A percentile compares a stretch with the other conserved stretches of the same genome.
Conservation (phyloP, 2,888 invertebrate species). For the Pyrocoelia pectoralis region DNA sequence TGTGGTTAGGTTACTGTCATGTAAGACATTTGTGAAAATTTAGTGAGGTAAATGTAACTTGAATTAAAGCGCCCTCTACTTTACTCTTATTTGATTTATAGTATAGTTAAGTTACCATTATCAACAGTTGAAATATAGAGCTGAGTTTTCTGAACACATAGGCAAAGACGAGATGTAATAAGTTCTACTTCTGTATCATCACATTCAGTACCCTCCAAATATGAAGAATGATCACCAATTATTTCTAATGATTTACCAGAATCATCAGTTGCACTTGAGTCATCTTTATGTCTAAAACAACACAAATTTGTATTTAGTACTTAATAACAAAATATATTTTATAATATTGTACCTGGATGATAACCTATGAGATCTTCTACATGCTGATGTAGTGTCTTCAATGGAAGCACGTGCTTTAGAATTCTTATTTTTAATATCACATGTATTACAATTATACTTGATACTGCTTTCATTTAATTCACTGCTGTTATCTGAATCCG, state of each 20-base stretch:
- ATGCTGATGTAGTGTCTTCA: constrained; percentile 36
- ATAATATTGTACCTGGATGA: constrained; percentile 42
- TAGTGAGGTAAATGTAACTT: too few species aligned
- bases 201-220: constrained; percentile 46
- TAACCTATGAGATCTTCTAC: constrained; percentile 48
- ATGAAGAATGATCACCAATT: constrained; percentile 45
- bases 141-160: constrained; percentile 51
- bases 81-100: too few species aligned
- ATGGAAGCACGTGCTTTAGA: constrained; percentile 29
- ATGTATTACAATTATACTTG: constrained; percentile 17
- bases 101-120: constrained; percentile 42
- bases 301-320: not conserved
- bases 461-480: constrained; percentile 27
- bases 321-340: not conserved
- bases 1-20: too few species aligned
- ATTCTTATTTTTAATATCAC: constrained; percentile 25
- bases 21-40: too few species aligned
- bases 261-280: constrained; percentile 36
- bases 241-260: constrained; percentile 38
- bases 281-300: constrained; percentile 36
- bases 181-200: constrained; percentile 44
- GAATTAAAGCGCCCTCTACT: too few species aligned
- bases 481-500: constrained; percentile 43
- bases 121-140: constrained; percentile 43
- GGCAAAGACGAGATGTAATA: constrained; percentile 49